Evolutionary conservation across 2,888 invertebrate genomes (phyloP).

Genomic region (Ditylenchus weischeri): DNA sequence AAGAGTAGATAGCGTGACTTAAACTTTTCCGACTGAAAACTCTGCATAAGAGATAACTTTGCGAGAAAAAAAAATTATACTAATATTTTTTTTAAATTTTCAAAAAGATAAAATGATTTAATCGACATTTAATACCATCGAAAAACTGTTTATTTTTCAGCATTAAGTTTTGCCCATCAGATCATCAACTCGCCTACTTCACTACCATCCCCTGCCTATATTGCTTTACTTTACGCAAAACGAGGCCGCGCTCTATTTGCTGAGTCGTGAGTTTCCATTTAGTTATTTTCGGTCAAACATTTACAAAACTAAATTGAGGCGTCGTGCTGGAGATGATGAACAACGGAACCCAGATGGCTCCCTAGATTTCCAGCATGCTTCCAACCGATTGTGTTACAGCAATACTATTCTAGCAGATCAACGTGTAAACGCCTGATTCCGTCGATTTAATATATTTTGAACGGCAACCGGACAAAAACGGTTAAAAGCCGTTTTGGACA

Average conservation of each 20-base stretch:
- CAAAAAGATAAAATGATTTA: no score
- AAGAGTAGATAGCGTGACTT: no score
- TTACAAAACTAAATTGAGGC: background rate
- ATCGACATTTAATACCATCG: no score
- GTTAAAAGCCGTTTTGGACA: no score
- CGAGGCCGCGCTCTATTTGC: slow-evolving; percentile 22
- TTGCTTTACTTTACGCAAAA: slow-evolving; percentile 18
- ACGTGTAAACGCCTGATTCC: slow-evolving; percentile 21
- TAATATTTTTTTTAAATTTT: no score
- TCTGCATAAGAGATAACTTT: no score
- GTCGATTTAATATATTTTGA: no score
- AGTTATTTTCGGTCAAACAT: background rate
- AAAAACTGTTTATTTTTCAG: no score
- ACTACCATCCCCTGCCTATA: slow-evolving; percentile 22
- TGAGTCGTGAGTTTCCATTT: slow-evolving; percentile 17
- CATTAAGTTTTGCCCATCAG: slow-evolving; percentile 19
- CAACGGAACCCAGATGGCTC: slow-evolving; percentile 17
- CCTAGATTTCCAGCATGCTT: slow-evolving; percentile 19
- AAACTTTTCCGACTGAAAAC: no score
- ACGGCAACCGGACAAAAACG: no score
- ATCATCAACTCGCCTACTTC: slow-evolving; percentile 27
- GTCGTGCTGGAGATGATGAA: slow-evolving; percentile 10
- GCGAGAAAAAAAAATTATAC: no score
- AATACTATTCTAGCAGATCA: slow-evolving; percentile 18
- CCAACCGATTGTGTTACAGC: slow-evolving; percentile 18